Evolutionary conservation across 2,797 vertebrate genomes (phyloP).

Genomic region (Takifugu ocellatus): DNA sequence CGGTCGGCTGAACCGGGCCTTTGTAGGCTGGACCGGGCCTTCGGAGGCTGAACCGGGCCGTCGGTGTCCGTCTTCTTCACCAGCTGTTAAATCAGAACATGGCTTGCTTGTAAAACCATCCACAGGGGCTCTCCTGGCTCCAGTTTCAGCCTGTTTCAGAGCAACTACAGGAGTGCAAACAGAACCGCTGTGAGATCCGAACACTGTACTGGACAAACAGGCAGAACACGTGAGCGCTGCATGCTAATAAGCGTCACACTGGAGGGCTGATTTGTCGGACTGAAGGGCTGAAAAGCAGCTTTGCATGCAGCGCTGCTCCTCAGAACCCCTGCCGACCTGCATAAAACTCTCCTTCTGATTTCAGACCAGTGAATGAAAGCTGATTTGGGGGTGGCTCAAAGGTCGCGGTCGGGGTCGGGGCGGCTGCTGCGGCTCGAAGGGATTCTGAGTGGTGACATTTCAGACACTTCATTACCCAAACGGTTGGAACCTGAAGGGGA

Average conservation of each 20-base stretch:
- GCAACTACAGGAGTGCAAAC: slow-evolving; percentile 26
- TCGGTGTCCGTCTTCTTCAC: too few species aligned
- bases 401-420: slow-evolving; percentile 34
- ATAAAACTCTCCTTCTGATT: slow-evolving; percentile 40
- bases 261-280: slow-evolving; percentile 44
- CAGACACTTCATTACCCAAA: slow-evolving; percentile 54
- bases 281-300: slow-evolving; percentile 37
- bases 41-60: too few species aligned
- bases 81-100: slow-evolving; percentile 48
- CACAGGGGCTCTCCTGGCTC: slow-evolving; percentile 4
- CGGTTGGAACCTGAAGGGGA: slow-evolving; percentile 30
- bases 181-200: slow-evolving; percentile 23
- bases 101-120: slow-evolving; percentile 33
- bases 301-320: slow-evolving; percentile 52
- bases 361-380: slow-evolving; percentile 66
- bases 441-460: slow-evolving; percentile 59
- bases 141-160: slow-evolving; percentile 23
- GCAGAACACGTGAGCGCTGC: slow-evolving; percentile 26
- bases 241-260: slow-evolving; percentile 47
- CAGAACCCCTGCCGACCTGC: slow-evolving; percentile 36
- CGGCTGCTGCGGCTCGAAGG: slow-evolving; percentile 40
- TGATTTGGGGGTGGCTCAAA: slow-evolving; percentile 55
- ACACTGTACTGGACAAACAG: slow-evolving; percentile 8
- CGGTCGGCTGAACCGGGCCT: too few species aligned
- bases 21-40: too few species aligned